These are phyloP conservation scores for Nannospalax galili DNA, from an alignment of 2,113 vertebrate species.

Conservation along the genomic window DNA sequence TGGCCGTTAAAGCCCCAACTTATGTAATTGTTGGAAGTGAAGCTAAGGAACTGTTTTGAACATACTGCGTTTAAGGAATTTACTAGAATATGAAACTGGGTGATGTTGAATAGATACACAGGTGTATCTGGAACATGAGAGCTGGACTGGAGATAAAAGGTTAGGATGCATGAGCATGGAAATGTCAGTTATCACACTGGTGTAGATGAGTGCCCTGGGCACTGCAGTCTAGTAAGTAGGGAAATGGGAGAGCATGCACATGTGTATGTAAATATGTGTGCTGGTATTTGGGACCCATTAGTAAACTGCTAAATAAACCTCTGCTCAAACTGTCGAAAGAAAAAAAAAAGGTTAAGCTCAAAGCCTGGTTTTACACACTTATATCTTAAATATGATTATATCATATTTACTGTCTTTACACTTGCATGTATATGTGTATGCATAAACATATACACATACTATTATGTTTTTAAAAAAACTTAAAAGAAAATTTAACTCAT, in stretches of 20 bases:
- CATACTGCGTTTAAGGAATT: background rate
- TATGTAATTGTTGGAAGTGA: background rate
- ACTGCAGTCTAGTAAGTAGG: background rate
- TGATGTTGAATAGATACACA: background rate
- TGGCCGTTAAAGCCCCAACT: background rate
- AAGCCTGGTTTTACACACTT: too few species aligned
- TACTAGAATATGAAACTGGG: background rate
- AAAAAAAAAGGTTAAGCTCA: too few species aligned
- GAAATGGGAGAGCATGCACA: background rate
- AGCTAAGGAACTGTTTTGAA: background rate
- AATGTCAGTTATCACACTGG: background rate
- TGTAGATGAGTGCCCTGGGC: background rate
- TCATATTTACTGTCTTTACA: too few species aligned
- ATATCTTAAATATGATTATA: too few species aligned
- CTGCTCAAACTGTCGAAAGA: too few species aligned
- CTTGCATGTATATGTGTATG: too few species aligned
- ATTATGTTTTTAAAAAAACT: too few species aligned
- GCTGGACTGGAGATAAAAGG: background rate
- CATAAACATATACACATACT: too few species aligned
- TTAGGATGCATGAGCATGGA: background rate
- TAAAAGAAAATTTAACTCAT: too few species aligned
- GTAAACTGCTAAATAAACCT: too few species aligned
- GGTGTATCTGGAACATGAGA: background rate
- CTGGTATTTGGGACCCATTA: background rate
- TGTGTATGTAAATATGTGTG: background rate